Evolutionary conservation across 2,888 invertebrate species (phyloP).

Genomic region (Ectemnius continuus): DNA sequence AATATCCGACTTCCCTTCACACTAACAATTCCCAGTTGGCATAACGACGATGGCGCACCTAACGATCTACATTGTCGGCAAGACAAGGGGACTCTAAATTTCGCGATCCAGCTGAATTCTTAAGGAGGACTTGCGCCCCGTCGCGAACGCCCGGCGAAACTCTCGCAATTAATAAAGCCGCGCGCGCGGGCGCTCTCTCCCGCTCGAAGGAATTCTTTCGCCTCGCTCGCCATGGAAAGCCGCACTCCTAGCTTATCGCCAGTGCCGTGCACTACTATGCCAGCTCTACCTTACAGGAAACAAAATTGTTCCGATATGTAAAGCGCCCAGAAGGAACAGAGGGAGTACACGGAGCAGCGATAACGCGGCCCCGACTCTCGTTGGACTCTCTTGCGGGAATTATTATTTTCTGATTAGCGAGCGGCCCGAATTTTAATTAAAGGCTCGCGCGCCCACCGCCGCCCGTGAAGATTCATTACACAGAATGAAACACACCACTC

Average conservation of each 20-base stretch:
- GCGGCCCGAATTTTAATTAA: conserved; percentile 61
- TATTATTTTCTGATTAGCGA: conserved; percentile 57
- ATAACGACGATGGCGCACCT: conserved; percentile 2
- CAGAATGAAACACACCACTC: conserved; percentile 48
- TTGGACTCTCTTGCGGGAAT: conserved; percentile 42
- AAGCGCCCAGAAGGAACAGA: conserved; percentile 22
- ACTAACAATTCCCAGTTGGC: conserved; percentile 1
- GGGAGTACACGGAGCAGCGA: conserved; percentile 27
- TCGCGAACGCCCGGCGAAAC: too few relatives aligned
- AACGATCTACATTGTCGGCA: background rate
- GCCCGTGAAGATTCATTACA: conserved; percentile 54
- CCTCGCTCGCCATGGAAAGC: too few relatives aligned
- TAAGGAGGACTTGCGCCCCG: too few relatives aligned
- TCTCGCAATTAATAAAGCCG: too few relatives aligned
- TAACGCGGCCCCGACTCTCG: conserved; percentile 36
- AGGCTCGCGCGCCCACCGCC: conserved; percentile 38
- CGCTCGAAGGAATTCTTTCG: conserved; percentile 2
- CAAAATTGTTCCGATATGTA: conserved; percentile 37
- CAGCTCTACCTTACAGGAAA: background rate
- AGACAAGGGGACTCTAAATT: too few relatives aligned
- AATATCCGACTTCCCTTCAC: background rate
- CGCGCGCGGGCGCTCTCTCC: background rate
- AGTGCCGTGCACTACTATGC: background rate
- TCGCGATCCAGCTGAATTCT: too few relatives aligned
- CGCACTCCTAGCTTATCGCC: too few relatives aligned